Evolutionary conservation across 2,797 vertebrate genomes (phyloP).

Genomic region (Agapornis canus): DNA sequence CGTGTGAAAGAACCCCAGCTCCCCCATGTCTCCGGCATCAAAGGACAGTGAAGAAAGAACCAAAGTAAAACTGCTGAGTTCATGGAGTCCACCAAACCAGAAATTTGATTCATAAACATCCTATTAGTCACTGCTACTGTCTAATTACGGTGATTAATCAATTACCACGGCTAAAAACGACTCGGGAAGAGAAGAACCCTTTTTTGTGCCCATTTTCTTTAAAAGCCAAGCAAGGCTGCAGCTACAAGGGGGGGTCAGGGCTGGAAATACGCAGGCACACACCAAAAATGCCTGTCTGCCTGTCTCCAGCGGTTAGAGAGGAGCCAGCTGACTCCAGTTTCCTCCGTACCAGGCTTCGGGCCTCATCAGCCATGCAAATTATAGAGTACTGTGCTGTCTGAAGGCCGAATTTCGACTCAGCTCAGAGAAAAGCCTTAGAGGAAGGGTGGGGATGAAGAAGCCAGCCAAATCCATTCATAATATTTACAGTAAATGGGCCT

Average conservation of each 20-base stretch:
- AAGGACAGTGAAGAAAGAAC: not conserved
- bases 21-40: accelerated
- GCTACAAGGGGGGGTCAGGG: not conserved
- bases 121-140: conserved; percentile 54
- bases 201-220: conserved; percentile 16
- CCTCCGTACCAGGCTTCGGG: conserved; percentile 73
- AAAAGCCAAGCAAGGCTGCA: conserved; percentile 14
- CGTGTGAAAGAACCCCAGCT: not conserved
- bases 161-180: conserved; percentile 33
- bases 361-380: conserved; percentile 85
- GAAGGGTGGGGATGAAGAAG: conserved; percentile 79
- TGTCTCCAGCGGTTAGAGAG: conserved; percentile 76
- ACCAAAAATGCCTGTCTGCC: conserved; percentile 74
- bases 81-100: conserved; percentile 10
- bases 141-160: conserved; percentile 61
- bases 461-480: conserved; percentile 83
- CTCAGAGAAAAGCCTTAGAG: conserved; percentile 77
- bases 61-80: conserved; percentile 20
- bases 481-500: conserved; percentile 83
- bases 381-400: conserved; percentile 76
- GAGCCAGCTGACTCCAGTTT: conserved; percentile 76
- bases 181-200: not conserved
- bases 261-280: conserved; percentile 16
- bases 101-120: conserved; percentile 46
- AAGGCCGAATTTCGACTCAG: conserved; percentile 75